Evolutionary conservation across 2,888 invertebrate genomes (phyloP), one percentile per base, ranked within the genome.

Genomic region (Catocala nupta): DNA sequence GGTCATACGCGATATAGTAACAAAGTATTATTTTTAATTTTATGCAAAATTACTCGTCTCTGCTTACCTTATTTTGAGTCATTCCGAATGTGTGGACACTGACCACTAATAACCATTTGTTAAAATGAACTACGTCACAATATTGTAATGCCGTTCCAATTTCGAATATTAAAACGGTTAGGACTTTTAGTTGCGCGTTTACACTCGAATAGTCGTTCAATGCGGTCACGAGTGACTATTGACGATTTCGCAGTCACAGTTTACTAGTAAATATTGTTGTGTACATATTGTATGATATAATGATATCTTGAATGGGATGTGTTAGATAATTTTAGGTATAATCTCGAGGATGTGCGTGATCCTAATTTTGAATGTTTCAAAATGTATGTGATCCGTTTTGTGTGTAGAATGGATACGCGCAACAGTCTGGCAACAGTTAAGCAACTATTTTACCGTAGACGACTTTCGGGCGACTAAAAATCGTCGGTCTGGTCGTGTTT

Each of bases 291-390:
- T 57, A 57, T 57, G 49, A 36, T 62, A 48, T 44, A 53, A 59
- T 48, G 13, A 36, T 34, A 33, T 13, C 5, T 7, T 13, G 6
- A 42, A 54, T 7, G 42, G 9, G 13, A 44, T 55, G 55, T 52
- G 36, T 51, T 36, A 36, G 50, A 10, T 45, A 25, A 48, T 16
- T 51, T 50, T 13, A 48, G 53, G 59, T 25, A 65, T 47, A 64
- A 55, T 70, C 70, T 73, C 63, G 66, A 61, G 43, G 39, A 58
- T 54, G 36, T 16, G 42, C 47, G 57, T 47, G 78, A 77, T 77
- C 76, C 76, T 77, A 9, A 33, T 68, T 76, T 76, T 76, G 77
- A 72, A 57, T 13, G 39, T 65, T 34, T 77, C 76, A 76, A 76
- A 76, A 76, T 76, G 66, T 76, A 66, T 54, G 76, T 58, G 76